phyloP scores from a whole-genome alignment of 2,888 invertebrate species.

The Ariolimax columbianus region DNA sequence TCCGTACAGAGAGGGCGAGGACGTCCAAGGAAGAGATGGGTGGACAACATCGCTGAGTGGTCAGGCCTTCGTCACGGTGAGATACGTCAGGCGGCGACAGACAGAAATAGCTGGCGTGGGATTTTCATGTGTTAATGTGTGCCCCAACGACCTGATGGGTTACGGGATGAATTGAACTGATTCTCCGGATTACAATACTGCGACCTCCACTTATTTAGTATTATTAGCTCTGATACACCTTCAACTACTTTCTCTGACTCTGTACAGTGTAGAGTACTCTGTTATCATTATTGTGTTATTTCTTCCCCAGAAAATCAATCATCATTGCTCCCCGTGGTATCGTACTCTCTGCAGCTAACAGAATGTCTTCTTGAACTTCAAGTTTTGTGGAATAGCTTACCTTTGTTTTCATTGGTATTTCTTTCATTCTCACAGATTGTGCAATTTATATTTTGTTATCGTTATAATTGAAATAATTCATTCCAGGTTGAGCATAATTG shows the following conservation, averaged over 20 bases:
- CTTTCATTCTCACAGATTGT: background rate
- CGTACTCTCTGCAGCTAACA: slow-evolving; percentile 37
- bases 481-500: background rate
- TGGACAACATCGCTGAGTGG: too few relatives aligned
- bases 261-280: background rate
- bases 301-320: slow-evolving; percentile 35
- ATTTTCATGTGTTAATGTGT: background rate
- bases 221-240: background rate
- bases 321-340: slow-evolving; percentile 29
- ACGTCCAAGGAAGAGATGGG: too few relatives aligned
- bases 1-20: too few relatives aligned
- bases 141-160: background rate
- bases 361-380: background rate
- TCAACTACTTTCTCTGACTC: background rate
- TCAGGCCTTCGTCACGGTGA: background rate
- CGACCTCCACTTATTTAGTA: background rate
- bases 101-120: background rate
- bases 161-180: background rate
- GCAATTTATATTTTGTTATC: background rate
- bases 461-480: background rate
- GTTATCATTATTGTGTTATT: background rate
- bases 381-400: background rate
- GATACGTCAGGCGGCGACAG: too few relatives aligned
- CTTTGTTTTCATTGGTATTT: background rate
- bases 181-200: background rate